Evolutionary conservation across 1,140 invertebrate genomes (phyloP).

Genomic region (Monomorium pharaonis): DNA sequence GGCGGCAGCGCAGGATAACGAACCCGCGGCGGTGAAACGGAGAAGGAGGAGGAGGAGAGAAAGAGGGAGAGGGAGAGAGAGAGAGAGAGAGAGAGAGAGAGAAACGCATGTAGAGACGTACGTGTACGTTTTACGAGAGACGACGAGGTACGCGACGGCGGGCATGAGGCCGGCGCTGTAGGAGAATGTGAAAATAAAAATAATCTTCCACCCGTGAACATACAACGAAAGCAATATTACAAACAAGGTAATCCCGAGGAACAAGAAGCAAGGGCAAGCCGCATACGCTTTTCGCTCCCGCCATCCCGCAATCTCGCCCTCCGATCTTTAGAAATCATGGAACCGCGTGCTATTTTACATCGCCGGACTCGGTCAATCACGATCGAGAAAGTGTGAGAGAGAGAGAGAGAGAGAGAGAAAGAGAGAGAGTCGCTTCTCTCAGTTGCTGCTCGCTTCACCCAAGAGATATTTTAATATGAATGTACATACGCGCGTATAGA

Average conservation of each 20-base stretch:
- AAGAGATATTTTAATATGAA: conserved; percentile 72
- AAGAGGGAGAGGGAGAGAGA: not conserved
- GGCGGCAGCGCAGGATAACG: not conserved
- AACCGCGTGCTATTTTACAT: not conserved
- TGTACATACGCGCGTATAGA: conserved; percentile 51
- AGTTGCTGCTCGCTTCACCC: conserved; percentile 46
- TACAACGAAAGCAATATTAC: conserved; percentile 85
- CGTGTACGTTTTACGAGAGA: not conserved
- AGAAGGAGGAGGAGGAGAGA: not conserved
- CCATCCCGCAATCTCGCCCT: not conserved
- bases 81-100: not conserved
- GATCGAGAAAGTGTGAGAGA: no score
- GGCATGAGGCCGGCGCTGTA: conserved; percentile 16
- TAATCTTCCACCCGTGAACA: conserved; percentile 83
- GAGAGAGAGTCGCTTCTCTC: conserved; percentile 21
- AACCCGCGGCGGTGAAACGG: not conserved
- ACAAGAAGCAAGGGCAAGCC: conserved; percentile 47
- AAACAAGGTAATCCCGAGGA: conserved; percentile 80
- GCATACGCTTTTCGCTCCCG: conserved; percentile 2
- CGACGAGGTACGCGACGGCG: not conserved
- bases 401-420: no score
- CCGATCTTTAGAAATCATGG: not conserved
- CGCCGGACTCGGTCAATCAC: no score
- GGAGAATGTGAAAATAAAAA: conserved; percentile 61
- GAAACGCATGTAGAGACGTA: no score